Percentiles rank a stretch among this genome's conserved stretches.
phyloP scores from a whole-genome alignment of 2,113 vertebrate species.

The Syngnathus scovelli region DNA sequence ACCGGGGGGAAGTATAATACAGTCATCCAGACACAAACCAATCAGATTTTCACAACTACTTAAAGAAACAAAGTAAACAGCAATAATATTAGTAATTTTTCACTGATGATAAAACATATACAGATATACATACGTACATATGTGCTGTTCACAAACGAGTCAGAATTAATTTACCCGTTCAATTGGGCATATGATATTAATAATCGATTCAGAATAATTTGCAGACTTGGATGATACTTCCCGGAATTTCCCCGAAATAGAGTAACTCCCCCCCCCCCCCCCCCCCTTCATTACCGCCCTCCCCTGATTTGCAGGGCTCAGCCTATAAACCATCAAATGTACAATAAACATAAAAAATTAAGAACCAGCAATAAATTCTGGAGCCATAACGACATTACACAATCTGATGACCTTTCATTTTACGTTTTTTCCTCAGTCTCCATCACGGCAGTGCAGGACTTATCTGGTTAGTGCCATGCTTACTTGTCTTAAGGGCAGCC shows the following conservation, averaged over 20 bases:
- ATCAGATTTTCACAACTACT: no score
- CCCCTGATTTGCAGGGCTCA: neutral
- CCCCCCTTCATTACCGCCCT: neutral
- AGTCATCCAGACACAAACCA: neutral
- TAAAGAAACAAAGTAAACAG: no score
- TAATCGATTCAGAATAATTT: no score
- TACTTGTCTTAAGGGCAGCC: slow-evolving; percentile 19
- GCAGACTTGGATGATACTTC: no score
- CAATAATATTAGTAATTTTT: no score
- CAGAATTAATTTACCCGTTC: no score
- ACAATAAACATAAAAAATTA: slow-evolving; percentile 69
- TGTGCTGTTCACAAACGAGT: no score
- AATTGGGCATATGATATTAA: no score
- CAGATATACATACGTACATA: no score
- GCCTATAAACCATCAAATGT: slow-evolving; percentile 76
- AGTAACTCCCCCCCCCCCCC: no score
- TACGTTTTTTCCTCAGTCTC: neutral
- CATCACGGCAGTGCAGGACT: neutral
- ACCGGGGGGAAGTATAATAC: neutral
- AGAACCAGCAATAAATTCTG: neutral
- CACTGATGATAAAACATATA: neutral
- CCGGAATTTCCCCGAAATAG: no score
- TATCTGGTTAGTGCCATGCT: slow-evolving; percentile 18
- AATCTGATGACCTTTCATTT: neutral
- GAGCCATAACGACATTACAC: neutral